Conservation (phyloP, 1,140 invertebrate species). For the Drosophila persimilis region DNA sequence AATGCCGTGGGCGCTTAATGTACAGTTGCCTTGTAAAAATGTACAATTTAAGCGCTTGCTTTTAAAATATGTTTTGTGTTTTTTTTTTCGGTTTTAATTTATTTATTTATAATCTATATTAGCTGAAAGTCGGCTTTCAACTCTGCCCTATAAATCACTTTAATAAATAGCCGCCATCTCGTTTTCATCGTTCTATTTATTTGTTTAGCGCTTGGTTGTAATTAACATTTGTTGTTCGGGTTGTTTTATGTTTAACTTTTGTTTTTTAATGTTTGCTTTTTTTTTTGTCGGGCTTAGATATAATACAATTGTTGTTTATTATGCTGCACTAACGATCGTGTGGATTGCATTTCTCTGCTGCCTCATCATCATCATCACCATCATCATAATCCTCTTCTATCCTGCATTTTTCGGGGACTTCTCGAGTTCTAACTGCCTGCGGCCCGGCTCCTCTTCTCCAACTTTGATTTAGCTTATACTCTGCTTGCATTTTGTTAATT, state of each 20-base stretch:
- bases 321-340: constrained; percentile 54
- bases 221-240: constrained; percentile 65
- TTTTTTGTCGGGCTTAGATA: constrained; percentile 56
- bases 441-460: constrained; percentile 2
- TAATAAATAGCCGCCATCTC: constrained; percentile 62
- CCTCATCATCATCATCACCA: constrained; percentile 1
- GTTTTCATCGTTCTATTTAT: constrained; percentile 39
- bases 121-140: constrained; percentile 58
- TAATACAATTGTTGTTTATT: constrained; percentile 74
- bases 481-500: constrained; percentile 19
- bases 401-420: constrained; percentile 21
- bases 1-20: constrained; percentile 78
- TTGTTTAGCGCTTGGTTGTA: constrained; percentile 54
- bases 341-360: constrained; percentile 45
- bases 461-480: constrained; percentile 21
- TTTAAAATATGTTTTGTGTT: constrained; percentile 65
- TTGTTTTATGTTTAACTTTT: constrained; percentile 64
- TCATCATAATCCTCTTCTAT: constrained; percentile 25
- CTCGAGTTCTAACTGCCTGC: constrained; percentile 30
- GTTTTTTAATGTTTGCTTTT: constrained; percentile 25
- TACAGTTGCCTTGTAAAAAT: constrained; percentile 81
- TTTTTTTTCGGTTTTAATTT: constrained; percentile 43
- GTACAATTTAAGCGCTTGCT: constrained; percentile 79
- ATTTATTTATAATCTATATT: constrained; percentile 74
- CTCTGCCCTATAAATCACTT: constrained; percentile 67